Evolutionary conservation across 2,888 invertebrate genomes (phyloP), one percentile per base, ranked within the genome.

Genomic region (Sminthurides aquaticus): DNA sequence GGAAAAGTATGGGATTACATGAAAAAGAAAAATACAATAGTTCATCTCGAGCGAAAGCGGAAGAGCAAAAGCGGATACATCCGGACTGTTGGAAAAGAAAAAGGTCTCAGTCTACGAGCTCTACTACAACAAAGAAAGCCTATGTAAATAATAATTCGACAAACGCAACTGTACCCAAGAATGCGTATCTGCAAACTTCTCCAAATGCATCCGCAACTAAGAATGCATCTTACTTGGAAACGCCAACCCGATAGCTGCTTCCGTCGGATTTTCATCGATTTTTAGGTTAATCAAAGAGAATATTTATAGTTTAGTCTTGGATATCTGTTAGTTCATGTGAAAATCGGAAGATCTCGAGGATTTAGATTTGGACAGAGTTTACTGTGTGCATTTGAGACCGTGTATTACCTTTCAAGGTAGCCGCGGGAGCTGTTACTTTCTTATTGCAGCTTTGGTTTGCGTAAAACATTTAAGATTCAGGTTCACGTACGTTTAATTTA

Each of bases 41-140:
- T 34, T 78, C 78, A 68, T 81, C 82, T 18, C 76, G 77, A 66
- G 75, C 75, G 29, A 75, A 80, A 67, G 81, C 82, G 1, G 80
- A 81, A 49, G 78, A 79, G 70, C 80, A 80, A 71, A 80, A 80
- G 66, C 76, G 78, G 66, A 76, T 79, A 26, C 77, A 80, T 71
- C 81, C 81, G 2, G 81, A 81, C 73, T 82, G 82, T 73, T 82
- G 82, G 82, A 82, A 82, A 71, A 75, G 82, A 60, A 81, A 81
- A 70, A 73, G 79, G 27, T 77, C 78, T 11, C 78, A 78, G 64
- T 77, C 78, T 22, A 76, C 77, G 57, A 75, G 75, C 69, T 72
- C 69, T 20, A 52, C 18, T 52, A 20, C 52, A 8, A 20, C 8
- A 5, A 52, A 52, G 52, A 52, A 52, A 22, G 52, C 5, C 5